These are phyloP conservation scores for Pantala flavescens DNA, from an alignment of 1,140 invertebrate species.

Conservation along the genomic window DNA sequence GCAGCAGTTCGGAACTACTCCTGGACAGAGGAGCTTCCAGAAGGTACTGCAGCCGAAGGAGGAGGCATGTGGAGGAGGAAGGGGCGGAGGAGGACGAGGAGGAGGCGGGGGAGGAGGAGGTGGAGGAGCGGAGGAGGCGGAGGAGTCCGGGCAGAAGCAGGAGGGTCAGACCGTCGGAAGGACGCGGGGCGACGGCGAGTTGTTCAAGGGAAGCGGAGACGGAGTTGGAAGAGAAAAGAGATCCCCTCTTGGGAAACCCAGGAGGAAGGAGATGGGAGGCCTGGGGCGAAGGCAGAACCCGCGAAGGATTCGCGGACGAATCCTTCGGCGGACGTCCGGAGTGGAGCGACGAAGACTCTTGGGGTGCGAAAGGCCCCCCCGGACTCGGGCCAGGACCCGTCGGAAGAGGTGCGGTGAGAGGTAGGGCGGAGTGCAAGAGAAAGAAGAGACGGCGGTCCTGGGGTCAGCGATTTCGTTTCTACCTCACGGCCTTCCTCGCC, in stretches of 20 bases:
- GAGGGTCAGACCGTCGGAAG: neutral
- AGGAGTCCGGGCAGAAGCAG: neutral
- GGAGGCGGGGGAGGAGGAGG: conserved; percentile 48
- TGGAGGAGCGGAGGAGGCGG: conserved; percentile 52
- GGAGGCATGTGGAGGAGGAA: neutral
- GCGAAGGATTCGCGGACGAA: neutral
- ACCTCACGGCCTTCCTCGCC: conserved; percentile 65
- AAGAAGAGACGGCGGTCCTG: conserved; percentile 43
- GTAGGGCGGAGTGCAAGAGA: neutral
- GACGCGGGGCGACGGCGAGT: neutral
- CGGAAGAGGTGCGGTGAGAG: neutral
- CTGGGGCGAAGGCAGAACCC: neutral
- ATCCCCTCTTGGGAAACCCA: neutral
- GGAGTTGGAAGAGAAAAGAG: neutral
- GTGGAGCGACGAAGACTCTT: neutral
- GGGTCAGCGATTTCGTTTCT: conserved; percentile 63
- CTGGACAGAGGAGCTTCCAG: conserved; percentile 41
- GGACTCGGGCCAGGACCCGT: conserved; percentile 31
- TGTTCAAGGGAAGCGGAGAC: neutral
- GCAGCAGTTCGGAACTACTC: conserved; percentile 73
- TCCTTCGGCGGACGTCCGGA: neutral
- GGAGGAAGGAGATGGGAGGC: neutral
- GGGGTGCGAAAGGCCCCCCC: neutral
- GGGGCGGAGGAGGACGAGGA: neutral
- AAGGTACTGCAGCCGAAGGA: conserved; percentile 18